Evolutionary conservation across 2,888 invertebrate species (phyloP).

Genomic region (Amphipyra berbera): DNA sequence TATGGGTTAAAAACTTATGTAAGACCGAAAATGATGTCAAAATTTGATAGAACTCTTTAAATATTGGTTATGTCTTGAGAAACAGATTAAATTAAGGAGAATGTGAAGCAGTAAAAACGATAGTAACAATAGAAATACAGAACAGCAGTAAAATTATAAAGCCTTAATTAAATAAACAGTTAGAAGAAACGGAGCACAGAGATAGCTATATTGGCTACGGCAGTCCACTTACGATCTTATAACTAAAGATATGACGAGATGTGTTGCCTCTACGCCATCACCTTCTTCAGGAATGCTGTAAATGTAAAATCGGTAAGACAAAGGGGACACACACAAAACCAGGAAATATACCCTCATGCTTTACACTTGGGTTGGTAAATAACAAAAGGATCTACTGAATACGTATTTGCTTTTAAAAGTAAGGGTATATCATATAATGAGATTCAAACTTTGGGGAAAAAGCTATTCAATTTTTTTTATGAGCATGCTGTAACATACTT

Average conservation of each 20-base stretch:
- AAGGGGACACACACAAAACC: conserved; percentile 75
- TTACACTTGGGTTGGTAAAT: conserved; percentile 42
- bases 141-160: conserved; percentile 56
- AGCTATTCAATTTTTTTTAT: conserved; percentile 7
- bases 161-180: conserved; percentile 52
- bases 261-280: conserved; percentile 91
- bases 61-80: conserved; percentile 33
- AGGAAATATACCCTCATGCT: conserved; percentile 62
- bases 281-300: conserved; percentile 95
- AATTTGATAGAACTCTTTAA: conserved; percentile 21
- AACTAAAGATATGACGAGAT: conserved; percentile 87
- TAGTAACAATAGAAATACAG: conserved; percentile 38
- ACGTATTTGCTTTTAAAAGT: conserved; percentile 24
- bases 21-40: conserved; percentile 22
- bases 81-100: conserved; percentile 35
- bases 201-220: conserved; percentile 62
- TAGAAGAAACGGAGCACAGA: conserved; percentile 67
- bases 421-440: conserved; percentile 19
- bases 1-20: conserved; percentile 41
- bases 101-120: conserved; percentile 48
- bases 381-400: conserved; percentile 29
- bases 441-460: conserved; percentile 20
- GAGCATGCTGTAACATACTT: conserved; percentile 28
- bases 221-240: conserved; percentile 89
- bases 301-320: conserved; percentile 83